Base-by-base conservation (phyloP, 2,113 vertebrate species). In the Halichoerus grypus region DNA sequence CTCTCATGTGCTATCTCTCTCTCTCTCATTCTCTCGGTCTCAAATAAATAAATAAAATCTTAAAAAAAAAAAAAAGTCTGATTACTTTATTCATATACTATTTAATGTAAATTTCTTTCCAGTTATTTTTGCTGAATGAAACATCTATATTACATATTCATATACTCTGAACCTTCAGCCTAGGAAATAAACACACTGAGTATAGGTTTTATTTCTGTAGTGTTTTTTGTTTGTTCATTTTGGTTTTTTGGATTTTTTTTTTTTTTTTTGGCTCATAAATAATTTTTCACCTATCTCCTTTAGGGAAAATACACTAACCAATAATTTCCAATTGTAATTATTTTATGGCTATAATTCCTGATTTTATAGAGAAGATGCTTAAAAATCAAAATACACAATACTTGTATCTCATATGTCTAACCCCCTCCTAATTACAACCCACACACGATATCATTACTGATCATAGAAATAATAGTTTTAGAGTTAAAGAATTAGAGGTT, bases 131-230 rank as follows among this genome's bases (percentile, higher is more conserved):
- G 26, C 87, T 86, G 24, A n/a, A n/a, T 85, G 14, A 95, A 90
- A 74, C 11, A 80, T 90, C 33, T 77, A 28, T 81, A 77, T 96
- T 96, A 63, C 69, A 67, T 95, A 97, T 89, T 92, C 65, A 93
- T 82, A 46, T 19, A 36, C 12, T 71, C 22, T 92, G 11, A 1
- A 16, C 72, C 55, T 83, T 53, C 3, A 63, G 21, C 46, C 8
- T 81, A 86, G 80, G 65, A 95, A 69, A 74, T 61, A 77, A 95
- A 96, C 92, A 24, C 67, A 90, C 26, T 55, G 5, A 81, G 42
- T 76, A 51, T 42, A 90, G 4, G 4, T 77, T 83, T 95, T 91
- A 93, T 82, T 81, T 85, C 24, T 63, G 31, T 80, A 21, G 18
- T 46, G 22, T 26, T 42, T 42, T 74, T 72, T 39, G 19, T 72